Evolutionary conservation across 2,113 vertebrate genomes (phyloP).

Genomic region (Gnathonemus echidnorhynchus): DNA sequence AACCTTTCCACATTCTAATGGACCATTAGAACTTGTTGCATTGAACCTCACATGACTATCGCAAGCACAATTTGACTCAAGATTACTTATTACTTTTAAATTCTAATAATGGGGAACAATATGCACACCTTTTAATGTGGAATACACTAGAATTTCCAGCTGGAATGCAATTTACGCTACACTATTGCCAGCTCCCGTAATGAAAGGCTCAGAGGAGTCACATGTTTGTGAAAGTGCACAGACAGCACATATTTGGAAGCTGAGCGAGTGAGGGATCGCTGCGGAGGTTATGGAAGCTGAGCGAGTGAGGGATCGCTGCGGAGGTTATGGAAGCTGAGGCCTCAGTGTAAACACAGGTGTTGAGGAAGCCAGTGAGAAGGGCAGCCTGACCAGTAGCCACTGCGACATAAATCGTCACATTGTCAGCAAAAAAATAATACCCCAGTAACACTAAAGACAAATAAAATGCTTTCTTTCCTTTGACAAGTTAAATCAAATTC

Average conservation of each 20-base stretch:
- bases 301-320: conserved; percentile 50
- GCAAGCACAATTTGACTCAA: not conserved
- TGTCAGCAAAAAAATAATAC: conserved; percentile 26
- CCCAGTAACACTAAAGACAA: conserved; percentile 3
- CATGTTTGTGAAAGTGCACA: conserved; percentile 53
- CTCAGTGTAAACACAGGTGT: conserved; percentile 49
- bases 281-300: conserved; percentile 33
- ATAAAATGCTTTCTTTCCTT: conserved; percentile 33
- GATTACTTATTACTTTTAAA: conserved; percentile 28
- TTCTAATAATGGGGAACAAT: conserved; percentile 33
- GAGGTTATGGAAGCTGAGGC: conserved; percentile 36
- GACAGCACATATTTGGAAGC: conserved; percentile 57
- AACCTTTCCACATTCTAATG: conserved; percentile 30
- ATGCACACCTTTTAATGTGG: conserved; percentile 35
- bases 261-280: conserved; percentile 55
- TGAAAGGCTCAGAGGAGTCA: conserved; percentile 54
- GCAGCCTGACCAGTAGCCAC: conserved; percentile 55
- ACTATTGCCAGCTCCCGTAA: conserved; percentile 40
- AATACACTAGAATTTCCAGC: conserved; percentile 37
- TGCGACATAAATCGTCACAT: conserved; percentile 51
- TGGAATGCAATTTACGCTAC: conserved; percentile 50
- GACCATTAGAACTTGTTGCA: conserved; percentile 25
- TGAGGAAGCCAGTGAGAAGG: conserved; percentile 26
- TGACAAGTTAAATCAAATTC: conserved; percentile 52
- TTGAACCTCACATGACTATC: not conserved